Evolutionary conservation across 2,888 invertebrate genomes (phyloP), one percentile per base, ranked within the genome.

Genomic region (Argyresthia albistria): DNA sequence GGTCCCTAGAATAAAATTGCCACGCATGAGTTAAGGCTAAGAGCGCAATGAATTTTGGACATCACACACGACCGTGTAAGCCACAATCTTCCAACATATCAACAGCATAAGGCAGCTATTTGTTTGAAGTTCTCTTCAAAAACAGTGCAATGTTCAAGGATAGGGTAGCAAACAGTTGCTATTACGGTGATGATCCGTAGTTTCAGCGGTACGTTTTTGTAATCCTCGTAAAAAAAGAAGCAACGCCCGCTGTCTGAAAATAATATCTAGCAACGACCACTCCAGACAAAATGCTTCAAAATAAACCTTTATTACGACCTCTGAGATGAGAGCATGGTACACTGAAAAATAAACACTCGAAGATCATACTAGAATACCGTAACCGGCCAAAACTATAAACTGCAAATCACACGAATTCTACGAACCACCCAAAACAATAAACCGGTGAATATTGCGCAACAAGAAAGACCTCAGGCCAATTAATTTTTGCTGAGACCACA

Each of bases 401-500:
- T n/a, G n/a, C n/a, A n/a, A n/a, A n/a, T n/a, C n/a, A n/a, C 10
- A 15, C 1, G 42, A 39, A 49, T 49, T 39, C 50, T 35, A n/a
- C n/a, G 50, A 15, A 63, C 61, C 62, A 62, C 59, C 59, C 59
- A 59, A 66, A 65, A 67, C 66, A 66, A 76, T 80, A 81, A 77
- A 73, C 68, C 65, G 58, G 66, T 64, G 70, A 73, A 77, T 71
- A 76, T 68, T 74, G 76, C 73, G 74, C 67, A 69, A 73, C 75
- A 73, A 76, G 76, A 72, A 80, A 73, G 70, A 73, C 65, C 73
- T 72, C 73, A 71, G 73, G 78, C 79, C 83, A 86, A 86, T 86
- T 84, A 86, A 81, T 83, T 82, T 84, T 81, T 80, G 79, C 78
- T 72, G 76, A 79, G 75, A 76, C 77, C 76, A 70, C 73, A 74